phyloP scores from a whole-genome alignment of 1,140 invertebrate species.

The Thalassaphorura encarpata region DNA sequence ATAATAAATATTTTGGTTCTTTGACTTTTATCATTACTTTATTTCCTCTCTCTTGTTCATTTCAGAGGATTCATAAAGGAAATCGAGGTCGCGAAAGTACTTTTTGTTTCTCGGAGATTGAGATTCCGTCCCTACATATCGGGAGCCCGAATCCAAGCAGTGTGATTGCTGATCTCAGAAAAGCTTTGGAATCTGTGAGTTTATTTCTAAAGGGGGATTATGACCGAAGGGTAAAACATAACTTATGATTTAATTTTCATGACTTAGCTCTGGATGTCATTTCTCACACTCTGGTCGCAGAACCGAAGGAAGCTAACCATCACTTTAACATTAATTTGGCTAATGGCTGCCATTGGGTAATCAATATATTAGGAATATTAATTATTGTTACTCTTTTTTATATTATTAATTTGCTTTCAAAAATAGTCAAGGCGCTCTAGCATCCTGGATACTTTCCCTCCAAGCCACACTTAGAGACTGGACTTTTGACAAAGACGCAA shows the following conservation, averaged over 20 bases:
- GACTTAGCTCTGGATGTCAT: slow-evolving; percentile 26
- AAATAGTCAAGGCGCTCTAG: slow-evolving; percentile 28
- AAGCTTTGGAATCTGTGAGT: slow-evolving; percentile 28
- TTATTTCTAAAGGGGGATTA: neutral
- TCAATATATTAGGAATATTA: neutral
- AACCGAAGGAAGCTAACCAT: slow-evolving; percentile 26
- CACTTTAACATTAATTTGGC: slow-evolving; percentile 27
- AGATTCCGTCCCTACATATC: slow-evolving; percentile 25
- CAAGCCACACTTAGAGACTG: slow-evolving; percentile 30
- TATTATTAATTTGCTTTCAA: slow-evolving; percentile 7
- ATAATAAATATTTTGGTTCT: slow-evolving; percentile 6
- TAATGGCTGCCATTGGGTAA: slow-evolving; percentile 30
- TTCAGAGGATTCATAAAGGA: slow-evolving; percentile 23
- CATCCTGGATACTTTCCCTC: slow-evolving; percentile 29
- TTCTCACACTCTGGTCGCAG: slow-evolving; percentile 29
- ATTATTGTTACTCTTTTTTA: slow-evolving; percentile 1
- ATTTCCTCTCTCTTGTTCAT: neutral
- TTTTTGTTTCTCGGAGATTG: slow-evolving; percentile 32
- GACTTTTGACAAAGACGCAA: slow-evolving; percentile 31
- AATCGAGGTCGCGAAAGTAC: slow-evolving; percentile 24
- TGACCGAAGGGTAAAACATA: neutral
- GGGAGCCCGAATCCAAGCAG: slow-evolving; percentile 19
- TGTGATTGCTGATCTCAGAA: slow-evolving; percentile 29
- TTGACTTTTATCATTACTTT: neutral
- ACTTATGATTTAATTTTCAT: slow-evolving; percentile 1